These are phyloP conservation scores for Muraenolepis orangiensis DNA, from an alignment of 2,797 vertebrate species.

Conservation along the genomic window DNA sequence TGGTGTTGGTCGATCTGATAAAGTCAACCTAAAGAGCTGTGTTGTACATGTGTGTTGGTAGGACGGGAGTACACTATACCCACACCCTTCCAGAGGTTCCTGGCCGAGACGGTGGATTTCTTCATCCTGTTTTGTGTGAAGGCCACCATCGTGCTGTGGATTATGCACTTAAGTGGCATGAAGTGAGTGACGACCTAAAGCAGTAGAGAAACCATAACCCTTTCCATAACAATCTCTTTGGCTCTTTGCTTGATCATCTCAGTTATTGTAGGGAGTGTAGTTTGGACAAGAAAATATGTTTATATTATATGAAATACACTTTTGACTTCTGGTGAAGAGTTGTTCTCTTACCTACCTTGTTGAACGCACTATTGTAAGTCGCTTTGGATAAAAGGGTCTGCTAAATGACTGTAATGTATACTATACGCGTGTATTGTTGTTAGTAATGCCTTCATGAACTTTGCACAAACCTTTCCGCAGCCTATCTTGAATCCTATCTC, in stretches of 20 bases:
- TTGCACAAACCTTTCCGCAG: neutral
- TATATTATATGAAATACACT: too few relatives aligned
- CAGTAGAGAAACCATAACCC: neutral
- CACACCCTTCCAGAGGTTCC: conserved; percentile 87
- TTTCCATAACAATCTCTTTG: neutral
- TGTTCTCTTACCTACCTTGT: too few relatives aligned
- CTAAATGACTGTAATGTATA: too few relatives aligned
- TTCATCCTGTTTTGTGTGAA: conserved; percentile 95
- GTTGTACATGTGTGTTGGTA: conserved; percentile 41
- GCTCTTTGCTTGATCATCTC: too few relatives aligned
- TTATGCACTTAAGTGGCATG: conserved; percentile 94
- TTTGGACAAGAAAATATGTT: too few relatives aligned
- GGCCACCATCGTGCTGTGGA: conserved; percentile 88
- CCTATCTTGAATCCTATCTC: neutral
- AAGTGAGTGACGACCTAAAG: conserved; percentile 77
- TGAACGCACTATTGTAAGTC: too few relatives aligned
- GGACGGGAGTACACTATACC: conserved; percentile 90
- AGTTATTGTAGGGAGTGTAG: too few relatives aligned
- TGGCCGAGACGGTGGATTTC: conserved; percentile 95
- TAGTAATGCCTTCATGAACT: neutral
- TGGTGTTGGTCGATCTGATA: neutral
- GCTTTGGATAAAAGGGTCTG: too few relatives aligned
- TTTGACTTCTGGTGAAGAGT: too few relatives aligned
- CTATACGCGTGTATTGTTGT: too few relatives aligned
- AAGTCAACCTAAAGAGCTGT: neutral